Evolutionary conservation across 2,797 vertebrate species (phyloP).

Genomic region (Chloroceryle amazona): DNA sequence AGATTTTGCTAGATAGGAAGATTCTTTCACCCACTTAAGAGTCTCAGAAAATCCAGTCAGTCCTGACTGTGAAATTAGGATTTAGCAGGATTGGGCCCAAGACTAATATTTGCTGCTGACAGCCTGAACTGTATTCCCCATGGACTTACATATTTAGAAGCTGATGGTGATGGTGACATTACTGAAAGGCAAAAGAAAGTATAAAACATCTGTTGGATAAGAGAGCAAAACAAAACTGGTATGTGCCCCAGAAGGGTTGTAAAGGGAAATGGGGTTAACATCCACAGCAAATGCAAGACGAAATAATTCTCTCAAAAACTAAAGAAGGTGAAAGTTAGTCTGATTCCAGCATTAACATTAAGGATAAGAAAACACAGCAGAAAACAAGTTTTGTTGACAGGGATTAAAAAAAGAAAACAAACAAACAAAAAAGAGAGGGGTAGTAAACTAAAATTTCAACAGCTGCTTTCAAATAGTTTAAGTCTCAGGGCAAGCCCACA

Average conservation of each 20-base stretch:
- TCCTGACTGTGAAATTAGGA: neutral
- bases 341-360: neutral
- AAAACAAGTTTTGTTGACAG: neutral
- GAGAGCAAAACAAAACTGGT: constrained; percentile 48
- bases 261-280: constrained; percentile 59
- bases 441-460: neutral
- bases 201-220: constrained; percentile 60
- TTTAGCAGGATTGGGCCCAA: neutral
- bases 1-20: neutral
- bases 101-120: neutral
- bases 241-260: constrained; percentile 39
- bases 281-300: constrained; percentile 36
- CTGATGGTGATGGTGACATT: constrained; percentile 50
- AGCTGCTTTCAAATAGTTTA: neutral
- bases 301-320: constrained; percentile 53
- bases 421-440: neutral
- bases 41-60: neutral
- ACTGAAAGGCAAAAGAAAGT: constrained; percentile 57
- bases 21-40: neutral
- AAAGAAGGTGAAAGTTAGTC: constrained; percentile 42
- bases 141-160: constrained; percentile 10
- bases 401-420: neutral
- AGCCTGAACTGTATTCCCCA: neutral
- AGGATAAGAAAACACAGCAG: neutral
- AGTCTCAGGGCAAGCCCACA: too few species aligned